Evolutionary conservation across 2,888 invertebrate species (phyloP).

Genomic region (Bursaphelenchus okinawaensis): DNA sequence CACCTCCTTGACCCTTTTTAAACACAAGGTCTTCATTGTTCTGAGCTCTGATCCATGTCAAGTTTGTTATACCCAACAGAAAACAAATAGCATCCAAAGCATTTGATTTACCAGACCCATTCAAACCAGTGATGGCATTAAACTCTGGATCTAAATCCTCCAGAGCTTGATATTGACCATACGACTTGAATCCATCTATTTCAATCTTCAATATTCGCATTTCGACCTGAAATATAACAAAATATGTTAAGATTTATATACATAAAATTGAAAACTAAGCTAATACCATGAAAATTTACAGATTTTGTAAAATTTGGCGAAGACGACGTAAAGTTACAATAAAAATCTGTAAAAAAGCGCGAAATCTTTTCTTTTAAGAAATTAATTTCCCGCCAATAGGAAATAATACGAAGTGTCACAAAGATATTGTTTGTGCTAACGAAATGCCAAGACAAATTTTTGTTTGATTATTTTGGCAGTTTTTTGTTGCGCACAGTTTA

Average conservation of each 20-base stretch:
- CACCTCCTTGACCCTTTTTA: slow-evolving; percentile 90
- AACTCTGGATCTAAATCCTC: slow-evolving; percentile 86
- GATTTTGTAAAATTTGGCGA: too few species aligned
- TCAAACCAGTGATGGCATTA: slow-evolving; percentile 94
- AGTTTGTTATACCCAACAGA: slow-evolving; percentile 85
- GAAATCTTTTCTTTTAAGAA: neutral
- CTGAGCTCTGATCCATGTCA: slow-evolving; percentile 63
- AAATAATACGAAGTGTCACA: neutral
- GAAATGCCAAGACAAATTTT: neutral
- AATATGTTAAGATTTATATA: neutral
- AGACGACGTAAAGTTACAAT: too few species aligned
- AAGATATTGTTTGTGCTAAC: neutral
- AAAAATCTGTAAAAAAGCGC: neutral
- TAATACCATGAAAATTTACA: neutral
- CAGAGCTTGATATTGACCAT: slow-evolving; percentile 84
- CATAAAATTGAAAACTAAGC: neutral
- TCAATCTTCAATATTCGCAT: slow-evolving; percentile 89
- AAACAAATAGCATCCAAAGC: slow-evolving; percentile 96
- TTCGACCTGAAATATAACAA: neutral
- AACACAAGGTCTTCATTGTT: slow-evolving; percentile 91
- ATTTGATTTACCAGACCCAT: slow-evolving; percentile 74
- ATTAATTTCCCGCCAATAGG: neutral
- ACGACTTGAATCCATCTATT: slow-evolving; percentile 95
- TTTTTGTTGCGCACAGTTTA: too few species aligned
- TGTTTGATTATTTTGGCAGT: too few species aligned